Evolutionary conservation across 1,140 invertebrate species (phyloP).

Genomic region (Calliphora vicina): DNA sequence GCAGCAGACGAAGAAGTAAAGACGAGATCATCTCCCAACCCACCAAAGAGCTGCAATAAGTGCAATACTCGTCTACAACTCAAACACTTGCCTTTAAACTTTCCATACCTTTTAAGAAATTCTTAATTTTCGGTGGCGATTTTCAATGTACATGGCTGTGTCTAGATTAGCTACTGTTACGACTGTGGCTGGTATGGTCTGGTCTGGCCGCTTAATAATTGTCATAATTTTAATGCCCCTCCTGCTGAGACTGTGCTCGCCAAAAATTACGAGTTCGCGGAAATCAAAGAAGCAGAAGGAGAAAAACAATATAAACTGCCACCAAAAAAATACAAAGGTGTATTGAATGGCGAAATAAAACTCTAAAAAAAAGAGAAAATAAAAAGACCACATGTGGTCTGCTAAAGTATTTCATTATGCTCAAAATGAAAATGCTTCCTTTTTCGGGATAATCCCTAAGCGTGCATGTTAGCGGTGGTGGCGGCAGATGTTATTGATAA

Average conservation of each 20-base stretch:
- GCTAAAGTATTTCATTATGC: slow-evolving; percentile 4
- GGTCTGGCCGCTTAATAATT: slow-evolving; percentile 55
- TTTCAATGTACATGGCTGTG: not conserved
- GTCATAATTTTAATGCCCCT: slow-evolving; percentile 57
- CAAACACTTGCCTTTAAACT: too few species aligned
- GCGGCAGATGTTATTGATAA: slow-evolving; percentile 28
- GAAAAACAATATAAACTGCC: slow-evolving; percentile 25
- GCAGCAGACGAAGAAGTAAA: not conserved
- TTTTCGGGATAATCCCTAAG: slow-evolving; percentile 2
- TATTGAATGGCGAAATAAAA: too few species aligned
- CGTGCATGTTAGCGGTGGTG: not conserved
- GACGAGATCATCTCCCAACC: too few species aligned
- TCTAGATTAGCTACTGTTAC: slow-evolving; percentile 35
- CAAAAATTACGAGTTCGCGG: slow-evolving; percentile 32
- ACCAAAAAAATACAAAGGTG: not conserved
- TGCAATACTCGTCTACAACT: not conserved
- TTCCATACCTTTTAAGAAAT: not conserved
- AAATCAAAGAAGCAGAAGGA: slow-evolving; percentile 30
- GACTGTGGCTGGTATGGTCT: not conserved
- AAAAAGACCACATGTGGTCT: slow-evolving; percentile 53
- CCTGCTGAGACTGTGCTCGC: not conserved
- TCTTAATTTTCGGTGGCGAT: slow-evolving; percentile 14
- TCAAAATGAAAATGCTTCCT: not conserved
- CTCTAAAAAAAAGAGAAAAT: not conserved
- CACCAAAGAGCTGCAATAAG: not conserved